Percentiles rank a stretch among this genome's conserved stretches.
Conservation (phyloP, 2,113 vertebrate genomes). For the Glaucomys volans region DNA sequence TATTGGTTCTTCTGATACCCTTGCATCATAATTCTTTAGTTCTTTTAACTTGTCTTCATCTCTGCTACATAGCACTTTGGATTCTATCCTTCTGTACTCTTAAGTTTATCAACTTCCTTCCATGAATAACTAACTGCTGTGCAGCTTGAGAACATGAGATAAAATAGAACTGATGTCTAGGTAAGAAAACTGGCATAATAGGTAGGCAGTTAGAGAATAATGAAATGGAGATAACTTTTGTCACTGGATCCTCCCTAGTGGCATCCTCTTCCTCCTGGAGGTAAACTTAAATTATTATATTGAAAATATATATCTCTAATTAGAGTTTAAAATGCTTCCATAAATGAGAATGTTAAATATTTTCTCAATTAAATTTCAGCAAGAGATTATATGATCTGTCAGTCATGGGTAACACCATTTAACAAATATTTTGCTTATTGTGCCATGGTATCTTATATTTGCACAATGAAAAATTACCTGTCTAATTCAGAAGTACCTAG, state of each 20-base stretch:
- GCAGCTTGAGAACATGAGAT: background rate
- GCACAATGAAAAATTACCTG: background rate
- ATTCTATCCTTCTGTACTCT: background rate
- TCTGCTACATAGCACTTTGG: background rate
- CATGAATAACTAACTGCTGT: background rate
- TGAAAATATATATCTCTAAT: background rate
- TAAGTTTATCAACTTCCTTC: background rate
- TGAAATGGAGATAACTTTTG: background rate
- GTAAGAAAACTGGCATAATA: background rate
- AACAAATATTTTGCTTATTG: background rate
- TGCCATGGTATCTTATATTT: background rate
- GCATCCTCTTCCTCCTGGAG: background rate
- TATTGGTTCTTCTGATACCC: background rate
- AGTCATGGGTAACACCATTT: background rate
- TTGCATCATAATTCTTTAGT: background rate
- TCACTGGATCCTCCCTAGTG: background rate
- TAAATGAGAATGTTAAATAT: slow-evolving; percentile 25
- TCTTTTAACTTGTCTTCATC: slow-evolving; percentile 40
- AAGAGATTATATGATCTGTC: background rate
- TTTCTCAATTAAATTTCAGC: slow-evolving; percentile 14
- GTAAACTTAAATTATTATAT: slow-evolving; percentile 18
- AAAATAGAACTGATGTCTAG: background rate
- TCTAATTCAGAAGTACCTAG: background rate
- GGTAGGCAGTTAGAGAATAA: background rate
- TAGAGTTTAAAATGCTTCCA: background rate